phyloP scores from a whole-genome alignment of 2,113 vertebrate genomes.

The Pangasianodon gigas region DNA sequence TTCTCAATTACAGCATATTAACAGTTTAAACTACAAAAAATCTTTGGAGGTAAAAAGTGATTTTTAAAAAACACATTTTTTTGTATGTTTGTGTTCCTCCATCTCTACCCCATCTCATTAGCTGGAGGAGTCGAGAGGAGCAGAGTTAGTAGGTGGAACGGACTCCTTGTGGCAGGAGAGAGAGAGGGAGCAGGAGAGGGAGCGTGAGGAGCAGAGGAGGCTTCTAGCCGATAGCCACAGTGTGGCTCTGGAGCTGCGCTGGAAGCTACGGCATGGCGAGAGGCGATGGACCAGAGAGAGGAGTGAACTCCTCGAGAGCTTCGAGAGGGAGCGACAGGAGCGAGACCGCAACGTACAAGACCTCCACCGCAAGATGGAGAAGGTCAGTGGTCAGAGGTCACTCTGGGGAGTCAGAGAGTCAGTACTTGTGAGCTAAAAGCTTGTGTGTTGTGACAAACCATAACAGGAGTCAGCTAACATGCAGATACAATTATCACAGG shows the following conservation, averaged over 20 bases:
- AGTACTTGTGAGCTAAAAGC: neutral
- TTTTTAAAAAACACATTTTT: neutral
- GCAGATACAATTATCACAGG: neutral
- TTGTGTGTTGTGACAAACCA: neutral
- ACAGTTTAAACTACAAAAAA: neutral
- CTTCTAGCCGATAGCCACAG: conserved; percentile 87
- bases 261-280: conserved; percentile 90
- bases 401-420: neutral
- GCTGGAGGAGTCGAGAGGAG: conserved; percentile 58
- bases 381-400: conserved; percentile 68
- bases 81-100: neutral
- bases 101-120: conserved; percentile 29
- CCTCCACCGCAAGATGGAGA: conserved; percentile 82
- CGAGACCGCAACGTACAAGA: conserved; percentile 86
- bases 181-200: conserved; percentile 69
- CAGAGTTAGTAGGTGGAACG: neutral
- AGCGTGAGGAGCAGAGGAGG: conserved; percentile 85
- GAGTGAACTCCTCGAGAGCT: conserved; percentile 81
- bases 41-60: neutral
- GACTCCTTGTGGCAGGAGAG: conserved; percentile 53
- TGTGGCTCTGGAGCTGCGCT: conserved; percentile 85
- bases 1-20: neutral
- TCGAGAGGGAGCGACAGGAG: conserved; percentile 82
- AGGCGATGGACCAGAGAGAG: conserved; percentile 88
- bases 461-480: neutral